These are phyloP conservation scores for Cyphotilapia sp. DNA, from an alignment of 2,113 vertebrate genomes.

Conservation along the genomic window DNA sequence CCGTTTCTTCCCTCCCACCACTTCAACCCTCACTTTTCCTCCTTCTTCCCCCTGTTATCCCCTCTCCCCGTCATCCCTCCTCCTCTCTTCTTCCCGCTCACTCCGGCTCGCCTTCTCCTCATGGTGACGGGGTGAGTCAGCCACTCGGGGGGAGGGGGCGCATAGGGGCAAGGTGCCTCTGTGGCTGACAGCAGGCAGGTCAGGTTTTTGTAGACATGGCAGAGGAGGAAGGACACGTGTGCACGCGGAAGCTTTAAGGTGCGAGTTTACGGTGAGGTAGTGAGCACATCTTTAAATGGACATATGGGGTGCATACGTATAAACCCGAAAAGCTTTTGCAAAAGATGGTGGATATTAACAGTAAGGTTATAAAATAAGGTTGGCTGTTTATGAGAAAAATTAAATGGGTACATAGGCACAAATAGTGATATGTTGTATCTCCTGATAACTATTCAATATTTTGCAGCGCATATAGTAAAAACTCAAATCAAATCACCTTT, in stretches of 20 bases:
- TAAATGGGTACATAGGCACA: accelerated
- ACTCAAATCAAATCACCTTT: not conserved
- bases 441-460: not conserved
- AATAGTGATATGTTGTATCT: not conserved
- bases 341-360: not conserved
- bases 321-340: not conserved
- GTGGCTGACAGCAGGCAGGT: slow-evolving; percentile 54
- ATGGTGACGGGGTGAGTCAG: slow-evolving; percentile 39
- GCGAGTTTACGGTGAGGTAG: not conserved
- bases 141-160: not conserved
- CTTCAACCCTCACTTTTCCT: not conserved
- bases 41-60: not conserved
- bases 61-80: not conserved
- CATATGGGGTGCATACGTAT: not conserved
- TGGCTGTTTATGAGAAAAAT: not conserved
- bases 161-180: slow-evolving; percentile 29
- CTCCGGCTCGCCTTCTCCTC: not conserved
- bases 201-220: slow-evolving; percentile 36
- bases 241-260: not conserved
- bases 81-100: not conserved
- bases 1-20: not conserved
- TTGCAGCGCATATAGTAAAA: not conserved
- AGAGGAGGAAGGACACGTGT: slow-evolving; percentile 24
- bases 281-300: not conserved
- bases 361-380: not conserved